Evolutionary conservation across 2,797 vertebrate genomes (phyloP).

Genomic region (Centropyge bicolor): DNA sequence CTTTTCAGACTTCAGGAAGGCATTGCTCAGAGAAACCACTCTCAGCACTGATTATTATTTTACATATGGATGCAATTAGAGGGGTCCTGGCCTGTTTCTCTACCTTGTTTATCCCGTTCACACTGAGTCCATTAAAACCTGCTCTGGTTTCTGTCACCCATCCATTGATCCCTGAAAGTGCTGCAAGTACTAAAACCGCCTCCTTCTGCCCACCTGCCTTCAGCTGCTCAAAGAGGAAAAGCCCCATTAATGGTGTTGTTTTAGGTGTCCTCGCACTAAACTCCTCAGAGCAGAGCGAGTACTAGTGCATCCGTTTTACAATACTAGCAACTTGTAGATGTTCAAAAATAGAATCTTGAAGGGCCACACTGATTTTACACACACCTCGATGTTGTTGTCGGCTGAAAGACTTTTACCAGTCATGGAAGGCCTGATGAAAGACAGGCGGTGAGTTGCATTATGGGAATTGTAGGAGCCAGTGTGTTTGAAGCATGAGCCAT

Average conservation of each 20-base stretch:
- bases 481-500: neutral
- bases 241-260: conserved; percentile 60
- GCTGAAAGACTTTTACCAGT: neutral
- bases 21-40: neutral
- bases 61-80: conserved; percentile 63
- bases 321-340: neutral
- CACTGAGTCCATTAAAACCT: conserved; percentile 37
- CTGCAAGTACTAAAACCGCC: conserved; percentile 29
- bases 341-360: neutral
- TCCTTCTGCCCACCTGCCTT: neutral
- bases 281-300: conserved; percentile 2
- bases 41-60: conserved; percentile 15
- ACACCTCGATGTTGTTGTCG: neutral
- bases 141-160: conserved; percentile 54
- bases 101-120: conserved; percentile 48
- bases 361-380: neutral
- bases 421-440: neutral
- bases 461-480: conserved; percentile 9
- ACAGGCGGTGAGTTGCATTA: neutral
- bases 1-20: neutral
- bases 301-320: neutral
- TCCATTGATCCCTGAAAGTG: conserved; percentile 62
- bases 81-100: conserved; percentile 39
- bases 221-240: conserved; percentile 51
- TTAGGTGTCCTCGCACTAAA: conserved; percentile 47